Base-by-base conservation (phyloP, 1,140 invertebrate species). In the Asbolus verrucosus region DNA sequence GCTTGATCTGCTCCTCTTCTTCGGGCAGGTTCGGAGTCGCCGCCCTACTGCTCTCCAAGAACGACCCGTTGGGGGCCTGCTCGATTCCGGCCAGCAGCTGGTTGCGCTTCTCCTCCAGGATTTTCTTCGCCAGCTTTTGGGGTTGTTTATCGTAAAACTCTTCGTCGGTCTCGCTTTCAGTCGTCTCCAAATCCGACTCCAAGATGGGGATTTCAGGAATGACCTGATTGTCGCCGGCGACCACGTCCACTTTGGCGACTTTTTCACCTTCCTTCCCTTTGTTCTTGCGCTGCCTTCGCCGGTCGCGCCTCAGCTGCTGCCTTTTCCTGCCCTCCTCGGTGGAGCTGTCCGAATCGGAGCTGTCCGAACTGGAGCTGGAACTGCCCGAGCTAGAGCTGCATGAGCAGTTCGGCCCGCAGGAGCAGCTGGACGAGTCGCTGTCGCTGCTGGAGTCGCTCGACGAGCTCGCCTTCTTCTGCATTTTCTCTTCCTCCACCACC, bases 141-240 rank as follows among this genome's bases (percentile, higher is more conserved):
- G 92, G 92, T 83, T 92, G 85, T 73, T 92, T 87, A 78, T 94
- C 92, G 78, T 94, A 94, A 81, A 94, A 94, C 72, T 93, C 91
- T 82, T 94, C 92, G 79, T 94, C 93, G 1, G 92, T 93, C 36
- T 92, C 91, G 21, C 92, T 91, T 78, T 94, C 90, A 16, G 90
- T 89, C 0, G 92, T 94, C 69, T 94, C 91, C 6, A 94, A 83
- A 78, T 95, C 93, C 0, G 91, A 92, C 81, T 94, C 93, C 18
- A 84, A 82, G 36, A 92, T 86, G 5, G 84, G 83, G 5, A 82
- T 81, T 73, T 87, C 86, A 19, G 63, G 16, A 11, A 63, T 39
- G 16, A 67, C 18, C 11, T 81, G 79, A 6, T 82, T 83, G 70
- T 83, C 82, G 73, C 83, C 82, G 16, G 82, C 80, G 76, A 84